Percentiles rank a stretch among this genome's conserved stretches.
Evolutionary conservation across 2,797 vertebrate genomes (phyloP).

Genomic region (Smutsia temminckii): DNA sequence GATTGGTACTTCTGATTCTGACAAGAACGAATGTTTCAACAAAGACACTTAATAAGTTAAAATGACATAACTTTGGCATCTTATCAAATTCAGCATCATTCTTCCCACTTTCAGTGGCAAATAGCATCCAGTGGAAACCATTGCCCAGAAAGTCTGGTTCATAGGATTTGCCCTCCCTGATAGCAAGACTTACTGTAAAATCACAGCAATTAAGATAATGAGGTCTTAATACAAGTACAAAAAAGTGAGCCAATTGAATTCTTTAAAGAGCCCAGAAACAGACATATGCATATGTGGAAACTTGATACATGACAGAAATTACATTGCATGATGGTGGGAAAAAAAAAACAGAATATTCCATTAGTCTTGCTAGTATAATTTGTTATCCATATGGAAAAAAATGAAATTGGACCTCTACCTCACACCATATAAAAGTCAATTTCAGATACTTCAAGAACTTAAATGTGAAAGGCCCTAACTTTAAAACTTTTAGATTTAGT

Average conservation of each 20-base stretch:
- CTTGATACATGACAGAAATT: background rate
- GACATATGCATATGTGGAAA: background rate
- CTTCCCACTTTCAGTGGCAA: background rate
- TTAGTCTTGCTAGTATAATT: background rate
- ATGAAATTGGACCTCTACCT: slow-evolving; percentile 14
- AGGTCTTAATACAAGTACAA: background rate
- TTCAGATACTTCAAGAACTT: background rate
- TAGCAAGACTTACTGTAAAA: background rate
- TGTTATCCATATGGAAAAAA: slow-evolving; percentile 26
- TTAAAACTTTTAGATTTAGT: background rate
- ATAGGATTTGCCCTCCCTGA: background rate
- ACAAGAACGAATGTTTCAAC: background rate
- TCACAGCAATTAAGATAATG: background rate
- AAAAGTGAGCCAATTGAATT: background rate
- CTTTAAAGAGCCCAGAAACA: background rate
- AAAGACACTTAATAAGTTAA: background rate
- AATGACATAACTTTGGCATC: background rate
- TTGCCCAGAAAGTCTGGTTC: background rate
- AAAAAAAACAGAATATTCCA: background rate
- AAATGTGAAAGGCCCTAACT: background rate
- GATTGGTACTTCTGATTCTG: background rate
- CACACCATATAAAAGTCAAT: slow-evolving; percentile 16
- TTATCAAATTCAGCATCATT: background rate
- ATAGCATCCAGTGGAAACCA: background rate
- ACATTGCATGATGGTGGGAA: background rate